A percentile compares a stretch with the other conserved stretches of the same genome.
Evolutionary conservation across 2,113 vertebrate species (phyloP).

Genomic region (Nannobrachium achirus): DNA sequence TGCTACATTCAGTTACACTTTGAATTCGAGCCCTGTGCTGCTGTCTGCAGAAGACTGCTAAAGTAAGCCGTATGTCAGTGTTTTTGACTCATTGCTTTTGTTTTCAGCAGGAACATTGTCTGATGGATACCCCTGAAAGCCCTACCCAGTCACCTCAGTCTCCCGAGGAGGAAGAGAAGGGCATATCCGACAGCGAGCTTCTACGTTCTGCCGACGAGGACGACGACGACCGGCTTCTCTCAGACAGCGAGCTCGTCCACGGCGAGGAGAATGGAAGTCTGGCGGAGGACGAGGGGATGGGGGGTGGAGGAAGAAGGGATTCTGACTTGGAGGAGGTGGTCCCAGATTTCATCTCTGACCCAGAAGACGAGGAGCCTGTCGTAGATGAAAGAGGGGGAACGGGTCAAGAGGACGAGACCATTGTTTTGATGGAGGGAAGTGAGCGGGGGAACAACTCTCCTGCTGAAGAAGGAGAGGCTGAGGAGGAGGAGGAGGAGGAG

Average conservation of each 20-base stretch:
- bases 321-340: slow-evolving; percentile 71
- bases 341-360: slow-evolving; percentile 80
- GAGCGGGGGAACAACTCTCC: slow-evolving; percentile 72
- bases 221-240: slow-evolving; percentile 65
- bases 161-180: slow-evolving; percentile 83
- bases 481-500: slow-evolving; percentile 71
- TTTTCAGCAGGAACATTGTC: slow-evolving; percentile 60
- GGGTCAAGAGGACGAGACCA: slow-evolving; percentile 75
- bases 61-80: neutral
- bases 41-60: too few relatives aligned
- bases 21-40: too few relatives aligned
- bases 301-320: slow-evolving; percentile 31
- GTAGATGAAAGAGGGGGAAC: slow-evolving; percentile 70
- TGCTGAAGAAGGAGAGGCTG: slow-evolving; percentile 60
- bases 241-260: slow-evolving; percentile 76
- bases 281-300: slow-evolving; percentile 46
- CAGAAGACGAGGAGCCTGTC: slow-evolving; percentile 81
- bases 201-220: slow-evolving; percentile 84
- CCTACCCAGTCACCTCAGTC: slow-evolving; percentile 89
- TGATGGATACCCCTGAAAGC: slow-evolving; percentile 94
- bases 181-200: slow-evolving; percentile 74
- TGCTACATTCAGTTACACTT: too few relatives aligned
- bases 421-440: slow-evolving; percentile 76
- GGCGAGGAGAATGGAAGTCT: slow-evolving; percentile 63
- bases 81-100: slow-evolving; percentile 5